phyloP scores from a whole-genome alignment of 2,113 vertebrate species.

The Brachyhypopomus occidentalis region DNA sequence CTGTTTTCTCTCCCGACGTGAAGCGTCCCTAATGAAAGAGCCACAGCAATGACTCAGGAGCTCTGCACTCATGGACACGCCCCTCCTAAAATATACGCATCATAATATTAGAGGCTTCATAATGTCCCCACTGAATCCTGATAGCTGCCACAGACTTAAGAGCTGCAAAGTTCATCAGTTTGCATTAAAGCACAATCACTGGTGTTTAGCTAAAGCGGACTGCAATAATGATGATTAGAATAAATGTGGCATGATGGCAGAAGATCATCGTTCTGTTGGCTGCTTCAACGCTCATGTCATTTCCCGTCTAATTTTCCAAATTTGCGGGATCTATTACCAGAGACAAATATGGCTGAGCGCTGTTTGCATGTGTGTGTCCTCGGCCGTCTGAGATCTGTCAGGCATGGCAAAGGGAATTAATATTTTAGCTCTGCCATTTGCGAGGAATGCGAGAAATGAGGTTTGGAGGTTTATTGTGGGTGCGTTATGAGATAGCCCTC shows the following conservation, averaged over 20 bases:
- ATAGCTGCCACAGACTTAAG: slow-evolving; percentile 63
- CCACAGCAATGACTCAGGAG: slow-evolving; percentile 63
- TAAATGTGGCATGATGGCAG: slow-evolving; percentile 67
- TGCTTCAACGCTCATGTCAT: slow-evolving; percentile 57
- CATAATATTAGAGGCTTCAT: slow-evolving; percentile 77
- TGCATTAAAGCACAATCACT: slow-evolving; percentile 72
- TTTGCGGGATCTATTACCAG: slow-evolving; percentile 64
- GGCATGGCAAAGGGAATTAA: slow-evolving; percentile 65
- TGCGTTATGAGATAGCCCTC: slow-evolving; percentile 37
- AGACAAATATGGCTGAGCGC: slow-evolving; percentile 63
- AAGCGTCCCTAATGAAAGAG: slow-evolving; percentile 76
- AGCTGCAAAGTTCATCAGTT: slow-evolving; percentile 64
- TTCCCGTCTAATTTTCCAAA: slow-evolving; percentile 50
- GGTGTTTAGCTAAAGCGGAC: slow-evolving; percentile 66
- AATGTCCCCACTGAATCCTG: slow-evolving; percentile 71
- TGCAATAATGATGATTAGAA: slow-evolving; percentile 67
- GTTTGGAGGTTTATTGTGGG: slow-evolving; percentile 23
- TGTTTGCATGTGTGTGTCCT: slow-evolving; percentile 57
- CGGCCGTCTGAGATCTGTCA: slow-evolving; percentile 58
- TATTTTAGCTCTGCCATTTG: slow-evolving; percentile 72
- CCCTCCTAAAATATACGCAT: slow-evolving; percentile 72
- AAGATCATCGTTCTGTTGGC: slow-evolving; percentile 62
- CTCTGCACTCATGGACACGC: slow-evolving; percentile 54
- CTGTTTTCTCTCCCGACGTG: slow-evolving; percentile 71
- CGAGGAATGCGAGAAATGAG: slow-evolving; percentile 60